Conservation (phyloP, 2,113 vertebrate genomes). For the Syngnathoides biaculeatus region DNA sequence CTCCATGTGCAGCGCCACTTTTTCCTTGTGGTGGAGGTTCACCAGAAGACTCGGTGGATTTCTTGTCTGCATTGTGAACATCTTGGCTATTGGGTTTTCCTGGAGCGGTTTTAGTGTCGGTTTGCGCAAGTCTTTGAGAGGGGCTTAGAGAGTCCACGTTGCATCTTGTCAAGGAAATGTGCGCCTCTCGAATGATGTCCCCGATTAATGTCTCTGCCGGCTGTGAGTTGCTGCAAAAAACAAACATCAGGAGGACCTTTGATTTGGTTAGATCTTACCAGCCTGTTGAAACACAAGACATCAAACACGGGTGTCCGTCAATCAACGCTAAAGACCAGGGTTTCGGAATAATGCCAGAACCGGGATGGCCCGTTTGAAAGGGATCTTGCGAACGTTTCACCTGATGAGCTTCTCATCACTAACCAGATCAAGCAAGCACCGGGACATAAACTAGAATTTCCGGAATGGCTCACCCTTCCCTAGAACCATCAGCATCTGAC, state of each 20-base stretch:
- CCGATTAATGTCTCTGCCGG: slow-evolving; percentile 59
- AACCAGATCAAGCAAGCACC: background rate
- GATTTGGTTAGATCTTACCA: background rate
- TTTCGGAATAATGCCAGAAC: background rate
- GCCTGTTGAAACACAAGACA: background rate
- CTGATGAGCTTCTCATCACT: background rate
- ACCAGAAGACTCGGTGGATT: background rate
- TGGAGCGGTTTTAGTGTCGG: slow-evolving; percentile 6
- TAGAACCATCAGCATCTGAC: background rate
- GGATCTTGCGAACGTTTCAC: background rate
- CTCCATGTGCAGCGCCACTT: background rate
- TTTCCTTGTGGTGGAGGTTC: background rate
- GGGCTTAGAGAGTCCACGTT: slow-evolving; percentile 33
- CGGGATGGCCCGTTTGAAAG: background rate
- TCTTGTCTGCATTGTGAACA: background rate
- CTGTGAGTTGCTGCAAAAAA: slow-evolving; percentile 24
- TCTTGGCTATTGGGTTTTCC: background rate
- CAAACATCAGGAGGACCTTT: slow-evolving; percentile 15
- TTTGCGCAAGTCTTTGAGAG: slow-evolving; percentile 5
- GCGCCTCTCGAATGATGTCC: slow-evolving; percentile 65
- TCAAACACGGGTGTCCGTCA: background rate
- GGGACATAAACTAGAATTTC: background rate
- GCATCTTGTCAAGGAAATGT: slow-evolving; percentile 61
- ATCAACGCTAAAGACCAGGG: background rate
- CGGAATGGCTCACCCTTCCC: background rate